These are phyloP conservation scores for Pristis pectinata DNA, from an alignment of 2,797 vertebrate genomes.

Conservation along the genomic window DNA sequence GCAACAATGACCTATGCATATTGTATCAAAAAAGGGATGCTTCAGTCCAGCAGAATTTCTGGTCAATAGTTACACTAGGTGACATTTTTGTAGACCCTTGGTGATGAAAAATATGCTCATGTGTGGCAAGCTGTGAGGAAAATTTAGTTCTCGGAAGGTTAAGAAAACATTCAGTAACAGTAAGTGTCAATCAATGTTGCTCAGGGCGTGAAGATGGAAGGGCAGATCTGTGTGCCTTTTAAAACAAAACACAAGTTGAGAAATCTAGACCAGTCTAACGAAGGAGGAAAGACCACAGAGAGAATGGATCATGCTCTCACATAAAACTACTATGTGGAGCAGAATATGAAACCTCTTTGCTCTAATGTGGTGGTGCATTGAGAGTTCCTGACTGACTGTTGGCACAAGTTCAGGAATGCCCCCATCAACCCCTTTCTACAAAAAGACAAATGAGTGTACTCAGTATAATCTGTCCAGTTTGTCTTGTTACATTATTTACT, in stretches of 20 bases:
- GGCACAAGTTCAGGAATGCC: slow-evolving; percentile 24
- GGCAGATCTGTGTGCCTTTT: slow-evolving; percentile 12
- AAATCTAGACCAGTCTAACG: slow-evolving; percentile 29
- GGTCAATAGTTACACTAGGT: background rate
- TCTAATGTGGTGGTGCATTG: background rate
- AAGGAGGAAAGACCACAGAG: slow-evolving; percentile 29
- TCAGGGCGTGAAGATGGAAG: slow-evolving; percentile 9
- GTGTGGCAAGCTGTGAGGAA: slow-evolving; percentile 24
- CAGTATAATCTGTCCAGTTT: slow-evolving; percentile 25
- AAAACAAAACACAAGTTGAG: slow-evolving; percentile 27
- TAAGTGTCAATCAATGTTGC: slow-evolving; percentile 34
- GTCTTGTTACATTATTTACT: slow-evolving; percentile 8
- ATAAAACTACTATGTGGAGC: background rate
- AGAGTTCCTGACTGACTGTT: slow-evolving; percentile 5
- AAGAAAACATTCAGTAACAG: slow-evolving; percentile 30
- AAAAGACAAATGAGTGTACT: slow-evolving; percentile 24
- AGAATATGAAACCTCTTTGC: slow-evolving; percentile 17
- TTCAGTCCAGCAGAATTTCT: background rate
- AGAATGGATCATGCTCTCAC: background rate
- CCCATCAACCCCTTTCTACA: background rate
- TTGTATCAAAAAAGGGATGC: background rate
- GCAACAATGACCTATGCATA: background rate
- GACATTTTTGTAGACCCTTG: slow-evolving; percentile 21
- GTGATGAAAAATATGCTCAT: background rate
- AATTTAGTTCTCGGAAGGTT: slow-evolving; percentile 27